phyloP scores from a whole-genome alignment of 1,140 invertebrate species.

The Lerema accius region DNA sequence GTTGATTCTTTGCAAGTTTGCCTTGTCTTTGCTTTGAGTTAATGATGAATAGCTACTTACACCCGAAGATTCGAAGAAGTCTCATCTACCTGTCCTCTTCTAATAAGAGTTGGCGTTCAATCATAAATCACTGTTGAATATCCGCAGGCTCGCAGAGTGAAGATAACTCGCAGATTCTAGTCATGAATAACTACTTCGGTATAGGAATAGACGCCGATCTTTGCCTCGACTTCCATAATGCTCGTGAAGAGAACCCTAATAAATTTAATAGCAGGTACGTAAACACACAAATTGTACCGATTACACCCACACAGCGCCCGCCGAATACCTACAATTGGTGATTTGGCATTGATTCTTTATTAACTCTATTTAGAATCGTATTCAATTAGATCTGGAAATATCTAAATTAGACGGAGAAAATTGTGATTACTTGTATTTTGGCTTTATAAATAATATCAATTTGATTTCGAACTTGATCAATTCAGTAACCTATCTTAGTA shows the following conservation, averaged over 20 bases:
- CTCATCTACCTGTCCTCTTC: too few relatives aligned
- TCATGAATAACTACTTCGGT: constrained; percentile 99
- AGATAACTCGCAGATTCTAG: constrained; percentile 99
- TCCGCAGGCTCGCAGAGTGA: constrained; percentile 93
- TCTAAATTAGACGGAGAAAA: too few relatives aligned
- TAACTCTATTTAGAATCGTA: neutral
- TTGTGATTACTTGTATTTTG: too few relatives aligned
- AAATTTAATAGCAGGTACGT: constrained; percentile 94
- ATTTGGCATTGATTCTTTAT: constrained; percentile 2
- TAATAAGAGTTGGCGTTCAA: too few relatives aligned
- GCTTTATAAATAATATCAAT: too few relatives aligned
- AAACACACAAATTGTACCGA: constrained; percentile 9
- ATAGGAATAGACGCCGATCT: constrained; percentile 99
- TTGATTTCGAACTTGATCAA: too few relatives aligned
- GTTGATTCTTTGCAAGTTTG: too few relatives aligned
- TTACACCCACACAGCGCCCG: neutral
- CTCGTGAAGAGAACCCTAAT: constrained; percentile 97
- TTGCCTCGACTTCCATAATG: constrained; percentile 99
- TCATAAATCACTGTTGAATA: neutral
- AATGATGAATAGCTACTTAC: too few relatives aligned
- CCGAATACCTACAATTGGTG: neutral
- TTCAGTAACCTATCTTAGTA: too few relatives aligned
- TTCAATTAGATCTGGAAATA: neutral
- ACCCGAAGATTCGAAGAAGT: too few relatives aligned
- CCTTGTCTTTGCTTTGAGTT: too few relatives aligned